phyloP scores from a whole-genome alignment of 2,797 vertebrate species.

The Chromobotia macracanthus region DNA sequence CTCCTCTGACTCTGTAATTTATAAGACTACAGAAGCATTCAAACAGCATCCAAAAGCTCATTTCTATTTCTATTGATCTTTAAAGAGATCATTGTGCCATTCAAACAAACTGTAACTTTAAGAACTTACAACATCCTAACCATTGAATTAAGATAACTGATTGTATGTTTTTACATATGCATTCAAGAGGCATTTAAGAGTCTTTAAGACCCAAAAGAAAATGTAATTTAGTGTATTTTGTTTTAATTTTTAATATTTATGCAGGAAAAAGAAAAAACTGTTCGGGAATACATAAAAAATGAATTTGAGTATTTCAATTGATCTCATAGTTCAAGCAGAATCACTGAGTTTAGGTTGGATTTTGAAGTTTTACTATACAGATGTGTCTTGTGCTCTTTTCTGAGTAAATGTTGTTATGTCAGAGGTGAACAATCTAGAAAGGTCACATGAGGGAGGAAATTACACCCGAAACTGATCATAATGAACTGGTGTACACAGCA shows the following conservation, averaged over 20 bases:
- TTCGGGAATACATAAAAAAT: background rate
- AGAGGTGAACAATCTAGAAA: conserved; percentile 28
- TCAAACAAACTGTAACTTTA: background rate
- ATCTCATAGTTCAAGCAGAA: background rate
- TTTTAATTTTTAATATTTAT: too few species aligned
- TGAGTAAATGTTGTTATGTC: conserved; percentile 36
- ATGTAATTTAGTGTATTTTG: too few species aligned
- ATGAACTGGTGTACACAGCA: background rate
- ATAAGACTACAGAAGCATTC: background rate
- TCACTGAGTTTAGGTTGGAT: background rate
- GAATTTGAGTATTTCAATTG: background rate
- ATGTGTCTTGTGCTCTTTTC: conserved; percentile 30
- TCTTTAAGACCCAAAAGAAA: too few species aligned
- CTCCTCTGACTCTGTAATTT: background rate
- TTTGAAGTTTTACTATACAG: conserved; percentile 2
- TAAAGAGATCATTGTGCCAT: background rate
- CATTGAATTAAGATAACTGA: too few species aligned
- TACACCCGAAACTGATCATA: conserved; percentile 23
- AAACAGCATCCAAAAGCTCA: background rate
- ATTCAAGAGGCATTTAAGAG: too few species aligned
- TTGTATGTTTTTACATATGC: too few species aligned
- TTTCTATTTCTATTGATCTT: background rate
- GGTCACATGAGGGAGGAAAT: conserved; percentile 22
- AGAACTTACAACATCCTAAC: too few species aligned
- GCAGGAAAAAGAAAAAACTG: too few species aligned